Percentiles rank a stretch among this genome's conserved stretches.
These are phyloP conservation scores for Agrilus biguttatus DNA, from an alignment of 2,888 invertebrate species.

Conservation along the genomic window DNA sequence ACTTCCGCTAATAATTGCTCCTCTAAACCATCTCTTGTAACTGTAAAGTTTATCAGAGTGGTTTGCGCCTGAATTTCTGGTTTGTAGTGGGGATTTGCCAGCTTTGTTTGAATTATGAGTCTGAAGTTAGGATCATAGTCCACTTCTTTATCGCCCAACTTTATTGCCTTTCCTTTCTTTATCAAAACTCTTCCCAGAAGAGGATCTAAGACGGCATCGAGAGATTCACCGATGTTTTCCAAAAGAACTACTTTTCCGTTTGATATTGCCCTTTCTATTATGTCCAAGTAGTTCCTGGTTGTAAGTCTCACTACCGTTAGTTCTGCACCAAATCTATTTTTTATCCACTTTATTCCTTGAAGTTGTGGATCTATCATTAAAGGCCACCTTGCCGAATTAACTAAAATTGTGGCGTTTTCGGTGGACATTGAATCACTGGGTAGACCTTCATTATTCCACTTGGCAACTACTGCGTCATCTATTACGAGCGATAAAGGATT, in stretches of 20 bases:
- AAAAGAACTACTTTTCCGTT: slow-evolving; percentile 66
- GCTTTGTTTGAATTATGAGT: slow-evolving; percentile 79
- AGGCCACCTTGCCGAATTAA: slow-evolving; percentile 84
- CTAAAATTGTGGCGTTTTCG: slow-evolving; percentile 86
- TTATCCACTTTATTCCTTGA: slow-evolving; percentile 92
- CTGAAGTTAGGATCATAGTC: slow-evolving; percentile 74
- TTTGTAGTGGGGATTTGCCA: slow-evolving; percentile 92
- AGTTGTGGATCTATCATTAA: slow-evolving; percentile 87
- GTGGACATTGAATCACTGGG: slow-evolving; percentile 89
- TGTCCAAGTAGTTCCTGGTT: slow-evolving; percentile 70
- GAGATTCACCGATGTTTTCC: slow-evolving; percentile 78
- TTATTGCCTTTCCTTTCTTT: slow-evolving; percentile 66
- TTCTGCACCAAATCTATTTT: slow-evolving; percentile 61
- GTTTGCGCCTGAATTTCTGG: slow-evolving; percentile 96
- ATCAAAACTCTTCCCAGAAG: slow-evolving; percentile 76
- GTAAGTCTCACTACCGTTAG: slow-evolving; percentile 67
- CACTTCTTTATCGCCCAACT: slow-evolving; percentile 86
- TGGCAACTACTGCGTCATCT: slow-evolving; percentile 82
- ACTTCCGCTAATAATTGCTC: slow-evolving; percentile 89
- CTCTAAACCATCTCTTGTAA: slow-evolving; percentile 81
- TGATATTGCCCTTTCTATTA: slow-evolving; percentile 49
- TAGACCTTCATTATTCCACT: slow-evolving; percentile 89
- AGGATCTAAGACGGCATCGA: slow-evolving; percentile 86
- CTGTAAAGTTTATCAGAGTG: slow-evolving; percentile 89
- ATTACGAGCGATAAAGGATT: slow-evolving; percentile 79